Conservation (phyloP, 1,140 invertebrate species). For the Magallana angulata region DNA sequence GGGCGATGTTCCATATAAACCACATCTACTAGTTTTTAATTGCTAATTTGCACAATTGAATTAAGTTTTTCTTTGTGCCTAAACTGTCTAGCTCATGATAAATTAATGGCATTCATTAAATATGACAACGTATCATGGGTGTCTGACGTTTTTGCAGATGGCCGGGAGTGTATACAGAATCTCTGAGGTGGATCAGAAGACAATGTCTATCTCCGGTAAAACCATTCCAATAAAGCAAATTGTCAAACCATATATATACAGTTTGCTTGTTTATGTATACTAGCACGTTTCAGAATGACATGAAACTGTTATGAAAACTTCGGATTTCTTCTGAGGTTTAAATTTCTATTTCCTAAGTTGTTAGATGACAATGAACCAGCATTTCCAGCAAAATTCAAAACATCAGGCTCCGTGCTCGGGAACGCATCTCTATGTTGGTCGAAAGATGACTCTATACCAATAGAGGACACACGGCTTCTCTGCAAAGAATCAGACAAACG, state of each 20-base stretch:
- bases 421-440: background rate
- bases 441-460: background rate
- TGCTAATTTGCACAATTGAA: background rate
- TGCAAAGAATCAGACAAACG: background rate
- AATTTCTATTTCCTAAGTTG: background rate
- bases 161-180: background rate
- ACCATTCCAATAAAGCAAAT: background rate
- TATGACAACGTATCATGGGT: background rate
- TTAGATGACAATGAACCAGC: background rate
- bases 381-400: background rate
- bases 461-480: background rate
- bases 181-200: background rate
- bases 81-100: background rate
- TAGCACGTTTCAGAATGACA: too few species aligned
- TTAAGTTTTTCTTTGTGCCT: background rate
- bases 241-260: background rate
- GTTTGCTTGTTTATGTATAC: background rate
- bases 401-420: background rate
- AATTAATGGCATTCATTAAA: conserved; percentile 10
- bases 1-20: background rate
- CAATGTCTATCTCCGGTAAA: background rate
- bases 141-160: background rate
- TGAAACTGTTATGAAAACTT: background rate
- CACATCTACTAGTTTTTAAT: background rate
- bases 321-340: background rate